Evolutionary conservation across 2,113 vertebrate genomes (phyloP), one percentile per base, ranked within the genome.

Genomic region (Paramisgurnus dabryanus): DNA sequence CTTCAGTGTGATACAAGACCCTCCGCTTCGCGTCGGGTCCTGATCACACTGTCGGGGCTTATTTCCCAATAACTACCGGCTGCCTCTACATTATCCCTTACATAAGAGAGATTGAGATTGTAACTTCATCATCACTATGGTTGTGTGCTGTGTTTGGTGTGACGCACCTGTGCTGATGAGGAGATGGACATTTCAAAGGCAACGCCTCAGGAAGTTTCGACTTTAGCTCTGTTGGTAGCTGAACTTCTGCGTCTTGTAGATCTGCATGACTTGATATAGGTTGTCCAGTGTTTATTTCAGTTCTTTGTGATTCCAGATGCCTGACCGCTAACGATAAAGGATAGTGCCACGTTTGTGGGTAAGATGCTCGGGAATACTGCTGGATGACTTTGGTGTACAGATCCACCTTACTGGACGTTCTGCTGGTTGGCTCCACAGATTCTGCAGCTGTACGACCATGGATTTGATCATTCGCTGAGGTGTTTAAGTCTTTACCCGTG

Each of bases 151-250:
- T n/a, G n/a, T n/a, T 11, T 45, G 64, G 13, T 5, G 9, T 41
- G 40, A 60, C 72, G 88, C 91, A 95, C 97, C 96, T 96, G 91
- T 98, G 97, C 82, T 93, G 81, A 75, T 98, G 95, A 78, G 95
- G 95, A 0, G 89, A 92, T 73, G 87, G 84, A 84, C 97, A 98
- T 58, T 88, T 93, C 61, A 97, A 92, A 5, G 90, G 90, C 79
- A 96, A 86, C 15, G 93, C 89, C 72, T 64, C 82, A 76, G 95
- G 95, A 79, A 97, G 90, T 66, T 0, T 8, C 73, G 91, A 53
- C 5, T 58, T 71, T 70, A 55, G 79, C 41, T 7, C 7, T n/a
- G 18, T 39, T 67, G 77, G 73, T 34, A 27, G 34, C 68, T 75
- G 67, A 79, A 61, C 3, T 47, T 13, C 40, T 79, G 53, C 41